Evolutionary conservation across 2,113 vertebrate genomes (phyloP).

Genomic region (Syngnathus typhle): DNA sequence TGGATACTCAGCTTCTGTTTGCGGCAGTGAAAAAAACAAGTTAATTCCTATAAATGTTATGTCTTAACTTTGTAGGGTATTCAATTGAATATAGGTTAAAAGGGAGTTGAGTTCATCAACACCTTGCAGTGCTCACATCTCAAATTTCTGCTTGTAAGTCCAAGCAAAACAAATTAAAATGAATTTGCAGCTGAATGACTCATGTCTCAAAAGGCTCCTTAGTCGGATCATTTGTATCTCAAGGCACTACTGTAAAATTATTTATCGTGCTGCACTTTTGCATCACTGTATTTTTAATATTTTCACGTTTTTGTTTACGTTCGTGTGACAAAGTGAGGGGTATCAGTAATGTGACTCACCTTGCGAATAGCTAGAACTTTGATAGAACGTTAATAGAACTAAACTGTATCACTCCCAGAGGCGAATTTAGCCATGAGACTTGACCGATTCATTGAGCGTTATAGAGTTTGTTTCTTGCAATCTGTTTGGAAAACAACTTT

Average conservation of each 20-base stretch:
- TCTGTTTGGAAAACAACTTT: constrained; percentile 1
- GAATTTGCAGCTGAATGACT: background rate
- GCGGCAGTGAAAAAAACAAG: constrained; percentile 33
- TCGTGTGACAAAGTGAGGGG: background rate
- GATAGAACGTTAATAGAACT: background rate
- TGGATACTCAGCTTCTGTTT: constrained; percentile 42
- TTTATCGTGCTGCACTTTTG: background rate
- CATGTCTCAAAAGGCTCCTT: background rate
- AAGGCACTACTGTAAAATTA: background rate
- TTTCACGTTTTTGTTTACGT: background rate
- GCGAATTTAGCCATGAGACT: background rate
- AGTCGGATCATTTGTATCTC: background rate
- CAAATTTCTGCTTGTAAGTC: background rate
- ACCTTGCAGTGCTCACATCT: background rate
- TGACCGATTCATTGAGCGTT: background rate
- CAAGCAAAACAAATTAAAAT: background rate
- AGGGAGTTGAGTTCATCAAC: too few relatives aligned
- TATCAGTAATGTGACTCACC: background rate
- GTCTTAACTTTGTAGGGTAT: too few relatives aligned
- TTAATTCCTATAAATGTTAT: too few relatives aligned
- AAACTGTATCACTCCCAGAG: background rate
- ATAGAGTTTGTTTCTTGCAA: background rate
- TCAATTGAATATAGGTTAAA: too few relatives aligned
- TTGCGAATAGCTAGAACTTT: background rate
- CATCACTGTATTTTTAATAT: background rate